Conservation (phyloP, 2,797 vertebrate genomes). For the Sandelia bainsii region DNA sequence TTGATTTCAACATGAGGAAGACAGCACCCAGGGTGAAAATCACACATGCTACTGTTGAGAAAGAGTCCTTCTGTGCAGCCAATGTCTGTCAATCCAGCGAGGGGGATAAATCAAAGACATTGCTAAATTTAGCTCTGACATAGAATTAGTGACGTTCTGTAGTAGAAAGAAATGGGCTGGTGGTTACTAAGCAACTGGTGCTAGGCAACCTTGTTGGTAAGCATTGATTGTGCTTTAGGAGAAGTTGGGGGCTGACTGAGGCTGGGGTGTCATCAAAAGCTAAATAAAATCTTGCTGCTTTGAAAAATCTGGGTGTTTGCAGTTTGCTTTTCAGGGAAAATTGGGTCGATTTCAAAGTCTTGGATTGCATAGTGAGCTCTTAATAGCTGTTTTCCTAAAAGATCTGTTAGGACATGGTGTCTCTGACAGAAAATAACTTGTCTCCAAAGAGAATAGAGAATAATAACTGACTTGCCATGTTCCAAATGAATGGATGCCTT, state of each 20-base stretch:
- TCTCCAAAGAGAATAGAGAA: slow-evolving; percentile 28
- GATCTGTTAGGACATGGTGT: slow-evolving; percentile 43
- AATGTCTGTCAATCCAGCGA: slow-evolving; percentile 76
- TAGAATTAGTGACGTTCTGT: slow-evolving; percentile 79
- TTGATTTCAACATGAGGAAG: slow-evolving; percentile 37
- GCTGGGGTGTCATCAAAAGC: slow-evolving; percentile 63
- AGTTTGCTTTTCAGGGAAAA: slow-evolving; percentile 52
- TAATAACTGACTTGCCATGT: slow-evolving; percentile 37
- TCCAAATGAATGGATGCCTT: slow-evolving; percentile 38
- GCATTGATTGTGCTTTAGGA: slow-evolving; percentile 77
- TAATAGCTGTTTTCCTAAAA: slow-evolving; percentile 56
- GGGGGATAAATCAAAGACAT: slow-evolving; percentile 80
- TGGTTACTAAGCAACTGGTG: slow-evolving; percentile 86
- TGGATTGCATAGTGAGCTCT: slow-evolving; percentile 32
- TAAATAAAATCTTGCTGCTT: slow-evolving; percentile 53
- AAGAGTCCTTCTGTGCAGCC: slow-evolving; percentile 67
- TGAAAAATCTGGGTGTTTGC: slow-evolving; percentile 54
- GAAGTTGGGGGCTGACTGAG: slow-evolving; percentile 67
- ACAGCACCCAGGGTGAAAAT: slow-evolving; percentile 54
- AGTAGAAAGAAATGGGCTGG: slow-evolving; percentile 76
- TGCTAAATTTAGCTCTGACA: slow-evolving; percentile 85
- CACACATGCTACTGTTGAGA: slow-evolving; percentile 46
- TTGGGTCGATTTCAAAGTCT: slow-evolving; percentile 22
- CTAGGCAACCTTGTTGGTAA: slow-evolving; percentile 86
- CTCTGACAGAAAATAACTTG: slow-evolving; percentile 43